phyloP scores from a whole-genome alignment of 2,797 vertebrate species.

The Xenops minutus region DNA sequence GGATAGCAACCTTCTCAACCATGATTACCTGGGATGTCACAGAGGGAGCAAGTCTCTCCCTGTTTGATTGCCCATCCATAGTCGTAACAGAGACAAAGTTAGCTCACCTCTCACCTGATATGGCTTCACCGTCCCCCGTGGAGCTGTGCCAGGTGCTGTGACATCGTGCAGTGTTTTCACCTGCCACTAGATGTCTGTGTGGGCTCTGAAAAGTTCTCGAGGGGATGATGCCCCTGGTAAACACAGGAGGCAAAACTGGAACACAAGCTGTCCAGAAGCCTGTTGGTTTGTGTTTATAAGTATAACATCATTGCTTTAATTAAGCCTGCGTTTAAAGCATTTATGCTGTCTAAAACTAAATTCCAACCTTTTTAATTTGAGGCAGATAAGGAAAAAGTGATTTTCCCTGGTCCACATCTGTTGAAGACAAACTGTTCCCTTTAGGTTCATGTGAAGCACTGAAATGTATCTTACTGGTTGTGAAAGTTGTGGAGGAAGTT shows the following conservation, averaged over 20 bases:
- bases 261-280: neutral
- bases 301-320: neutral
- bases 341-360: neutral
- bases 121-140: neutral
- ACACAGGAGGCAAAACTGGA: neutral
- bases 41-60: neutral
- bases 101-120: neutral
- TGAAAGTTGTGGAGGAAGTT: neutral
- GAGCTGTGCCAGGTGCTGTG: neutral
- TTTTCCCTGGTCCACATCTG: neutral
- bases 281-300: neutral
- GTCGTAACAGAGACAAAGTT: neutral
- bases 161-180: constrained; percentile 32
- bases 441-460: neutral
- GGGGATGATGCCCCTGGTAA: constrained; percentile 32
- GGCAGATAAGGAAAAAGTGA: neutral
- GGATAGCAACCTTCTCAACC: neutral
- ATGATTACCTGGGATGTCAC: neutral
- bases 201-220: constrained; percentile 24
- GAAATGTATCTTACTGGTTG: neutral
- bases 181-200: constrained; percentile 68
- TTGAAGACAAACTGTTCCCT: neutral
- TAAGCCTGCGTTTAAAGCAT: neutral
- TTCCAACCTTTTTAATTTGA: neutral
- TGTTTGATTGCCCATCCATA: neutral